Base-by-base conservation (phyloP, 2,113 vertebrate species). In the Platysternon megacephalum region DNA sequence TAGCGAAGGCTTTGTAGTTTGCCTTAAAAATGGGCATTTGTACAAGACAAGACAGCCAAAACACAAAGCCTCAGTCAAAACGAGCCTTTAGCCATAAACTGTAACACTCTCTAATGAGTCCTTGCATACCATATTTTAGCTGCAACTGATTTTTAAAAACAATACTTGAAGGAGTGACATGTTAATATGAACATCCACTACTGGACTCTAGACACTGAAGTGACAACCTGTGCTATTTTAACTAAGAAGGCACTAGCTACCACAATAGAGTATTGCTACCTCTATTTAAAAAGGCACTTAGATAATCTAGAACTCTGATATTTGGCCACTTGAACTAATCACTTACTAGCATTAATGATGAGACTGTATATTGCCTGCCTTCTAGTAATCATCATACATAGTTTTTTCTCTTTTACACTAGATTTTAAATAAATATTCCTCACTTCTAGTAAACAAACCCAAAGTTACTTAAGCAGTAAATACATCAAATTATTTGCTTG, bases 271-370 rank as follows among this genome's bases (percentile, higher is more conserved):
- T 95, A 55, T 96, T 95, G 91, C 56, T 97, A 94, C 85, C 91
- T 97, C 91, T 85, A 72, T 56, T 87, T 96, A 93, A 96, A 90
- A 97, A 89, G 97, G 97, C 98, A 98, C 97, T 98, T 98, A 79
- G 94, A 90, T 97, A 94, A 96, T 79, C 87, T 65, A 93, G 6
- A 61, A 91, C 93, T 89, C 91, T 85, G 88, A 13, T 87, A 92
- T 93, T 39, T 94, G 96, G 93, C 93, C 89, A 76, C 0, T 46
- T 0, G 0, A 94, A 91, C 91, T 74, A 84, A 82, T 91, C 42
- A 85, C 85, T 96, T 81, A 28, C 32, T 74, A 65, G 88, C 87
- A 87, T 89, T 56, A 89, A 65, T 29, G 68, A 32, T 86, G 65
- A 48, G 12, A 55, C 2, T 35, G 22, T 82, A 88, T 48, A 58